phyloP scores from a whole-genome alignment of 2,797 vertebrate species.

The Cheirogaleus major region DNA sequence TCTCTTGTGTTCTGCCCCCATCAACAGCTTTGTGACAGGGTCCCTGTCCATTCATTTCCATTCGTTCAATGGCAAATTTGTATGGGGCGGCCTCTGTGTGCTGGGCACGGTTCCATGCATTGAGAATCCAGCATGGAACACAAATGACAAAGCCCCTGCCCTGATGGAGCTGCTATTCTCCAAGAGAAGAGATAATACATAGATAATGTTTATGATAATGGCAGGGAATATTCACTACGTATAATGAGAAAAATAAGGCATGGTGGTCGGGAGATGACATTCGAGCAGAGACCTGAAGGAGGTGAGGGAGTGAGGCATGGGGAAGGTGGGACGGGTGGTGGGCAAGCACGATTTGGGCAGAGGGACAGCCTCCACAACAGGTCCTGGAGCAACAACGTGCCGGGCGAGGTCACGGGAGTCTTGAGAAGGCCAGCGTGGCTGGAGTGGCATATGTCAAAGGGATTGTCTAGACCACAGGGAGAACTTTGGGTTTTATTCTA shows the following conservation, averaged over 20 bases:
- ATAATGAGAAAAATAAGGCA: not conserved
- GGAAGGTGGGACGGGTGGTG: not conserved
- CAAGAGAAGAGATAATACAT: not conserved
- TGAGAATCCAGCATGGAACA: not conserved
- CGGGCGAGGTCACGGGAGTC: too few species aligned
- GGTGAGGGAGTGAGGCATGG: not conserved
- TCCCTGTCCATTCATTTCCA: not conserved
- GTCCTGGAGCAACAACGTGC: not conserved
- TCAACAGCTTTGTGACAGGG: not conserved
- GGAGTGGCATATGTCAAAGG: rapidly evolving
- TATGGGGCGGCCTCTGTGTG: not conserved
- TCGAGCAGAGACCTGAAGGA: not conserved
- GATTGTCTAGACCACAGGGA: rapidly evolving
- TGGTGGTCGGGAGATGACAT: not conserved
- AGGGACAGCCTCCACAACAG: not conserved
- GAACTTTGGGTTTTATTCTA: not conserved
- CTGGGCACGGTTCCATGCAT: not conserved
- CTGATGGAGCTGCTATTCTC: not conserved
- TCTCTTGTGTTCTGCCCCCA: not conserved
- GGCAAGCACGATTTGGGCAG: not conserved
- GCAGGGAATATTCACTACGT: not conserved
- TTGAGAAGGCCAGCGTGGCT: not conserved
- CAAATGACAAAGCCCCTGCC: not conserved
- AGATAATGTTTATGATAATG: not conserved
- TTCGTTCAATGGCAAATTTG: not conserved